Evolutionary conservation across 2,888 invertebrate species (phyloP).

Genomic region (Crepidodera aurea): DNA sequence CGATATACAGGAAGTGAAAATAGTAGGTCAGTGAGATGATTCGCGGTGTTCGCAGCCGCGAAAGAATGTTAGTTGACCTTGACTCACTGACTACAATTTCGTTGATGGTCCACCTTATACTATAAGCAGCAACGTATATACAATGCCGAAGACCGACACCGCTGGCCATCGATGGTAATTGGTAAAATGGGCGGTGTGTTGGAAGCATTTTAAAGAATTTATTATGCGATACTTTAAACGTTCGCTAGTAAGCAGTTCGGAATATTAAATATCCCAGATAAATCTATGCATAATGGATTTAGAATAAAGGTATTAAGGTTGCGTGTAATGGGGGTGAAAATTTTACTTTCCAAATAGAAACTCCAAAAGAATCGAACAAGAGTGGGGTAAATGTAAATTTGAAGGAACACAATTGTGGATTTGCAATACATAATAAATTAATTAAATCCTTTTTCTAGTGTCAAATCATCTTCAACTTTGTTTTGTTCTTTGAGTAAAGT

Average conservation of each 20-base stretch:
- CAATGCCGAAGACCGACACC: neutral
- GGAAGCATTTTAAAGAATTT: neutral
- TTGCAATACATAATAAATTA: too few species aligned
- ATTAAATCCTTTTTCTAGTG: too few species aligned
- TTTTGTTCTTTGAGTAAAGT: too few species aligned
- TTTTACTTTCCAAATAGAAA: too few species aligned
- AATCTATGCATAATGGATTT: neutral
- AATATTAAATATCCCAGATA: neutral
- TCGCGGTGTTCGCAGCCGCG: slow-evolving; percentile 45
- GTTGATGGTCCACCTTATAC: slow-evolving; percentile 28
- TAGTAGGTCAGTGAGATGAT: slow-evolving; percentile 56
- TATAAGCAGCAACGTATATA: slow-evolving; percentile 11
- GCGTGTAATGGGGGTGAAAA: too few species aligned
- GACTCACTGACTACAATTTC: slow-evolving; percentile 45
- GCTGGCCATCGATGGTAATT: neutral
- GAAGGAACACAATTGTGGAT: too few species aligned
- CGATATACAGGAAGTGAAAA: slow-evolving; percentile 53
- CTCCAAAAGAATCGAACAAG: too few species aligned
- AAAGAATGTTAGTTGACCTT: slow-evolving; percentile 56
- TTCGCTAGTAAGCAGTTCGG: neutral
- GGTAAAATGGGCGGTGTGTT: slow-evolving; percentile 1
- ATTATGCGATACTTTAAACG: neutral
- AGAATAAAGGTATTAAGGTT: too few species aligned
- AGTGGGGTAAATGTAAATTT: too few species aligned
- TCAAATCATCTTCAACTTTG: too few species aligned